These are phyloP conservation scores for Ectemnius cavifrons DNA, from an alignment of 2,888 invertebrate genomes.

Conservation along the genomic window DNA sequence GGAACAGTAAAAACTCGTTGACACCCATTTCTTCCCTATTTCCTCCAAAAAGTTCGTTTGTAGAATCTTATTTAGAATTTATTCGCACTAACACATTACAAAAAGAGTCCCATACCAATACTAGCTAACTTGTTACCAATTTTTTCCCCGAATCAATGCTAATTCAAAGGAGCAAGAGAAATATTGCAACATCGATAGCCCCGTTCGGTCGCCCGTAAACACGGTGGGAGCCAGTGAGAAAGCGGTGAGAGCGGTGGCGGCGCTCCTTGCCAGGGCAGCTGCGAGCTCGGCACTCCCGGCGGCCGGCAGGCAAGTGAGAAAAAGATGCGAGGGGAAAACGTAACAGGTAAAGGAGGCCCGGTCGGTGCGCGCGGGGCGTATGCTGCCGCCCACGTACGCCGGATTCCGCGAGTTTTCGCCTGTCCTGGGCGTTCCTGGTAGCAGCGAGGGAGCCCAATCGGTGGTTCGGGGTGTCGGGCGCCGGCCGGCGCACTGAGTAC, in stretches of 20 bases:
- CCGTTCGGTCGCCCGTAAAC: no score
- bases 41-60: no score
- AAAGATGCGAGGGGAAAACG: slow-evolving; percentile 50
- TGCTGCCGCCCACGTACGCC: slow-evolving; percentile 73
- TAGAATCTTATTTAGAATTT: no score
- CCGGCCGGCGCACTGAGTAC: slow-evolving; percentile 73
- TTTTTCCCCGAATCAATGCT: no score
- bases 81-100: no score
- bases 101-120: no score
- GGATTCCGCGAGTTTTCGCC: slow-evolving; percentile 71
- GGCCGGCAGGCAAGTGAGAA: slow-evolving; percentile 43
- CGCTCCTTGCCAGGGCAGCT: slow-evolving; percentile 48
- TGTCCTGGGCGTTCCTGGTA: slow-evolving; percentile 75
- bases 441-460: slow-evolving; percentile 73
- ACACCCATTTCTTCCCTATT: no score
- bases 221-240: no score
- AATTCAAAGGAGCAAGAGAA: no score
- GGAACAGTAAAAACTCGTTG: no score
- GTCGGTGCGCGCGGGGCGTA: slow-evolving; percentile 68
- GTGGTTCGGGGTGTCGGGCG: slow-evolving; percentile 70
- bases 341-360: slow-evolving; percentile 58
- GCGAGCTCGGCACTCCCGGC: slow-evolving; percentile 40
- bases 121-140: no score
- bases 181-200: no score
- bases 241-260: neutral